Evolutionary conservation across 2,797 vertebrate species (phyloP).

Genomic region (Chelon auratus): DNA sequence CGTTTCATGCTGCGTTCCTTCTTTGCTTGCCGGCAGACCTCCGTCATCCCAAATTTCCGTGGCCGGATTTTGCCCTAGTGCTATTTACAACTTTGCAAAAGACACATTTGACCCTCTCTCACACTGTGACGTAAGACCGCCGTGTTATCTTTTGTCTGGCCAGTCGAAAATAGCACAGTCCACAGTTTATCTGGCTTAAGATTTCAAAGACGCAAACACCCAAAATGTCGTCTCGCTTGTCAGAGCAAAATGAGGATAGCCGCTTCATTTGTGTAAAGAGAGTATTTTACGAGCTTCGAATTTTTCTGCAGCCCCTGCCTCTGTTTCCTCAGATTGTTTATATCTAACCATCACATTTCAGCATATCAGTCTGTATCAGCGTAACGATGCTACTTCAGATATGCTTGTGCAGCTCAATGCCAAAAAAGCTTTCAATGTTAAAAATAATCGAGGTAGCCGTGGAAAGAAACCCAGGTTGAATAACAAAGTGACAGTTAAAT

Average conservation of each 20-base stretch:
- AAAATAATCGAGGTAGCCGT: conserved; percentile 1
- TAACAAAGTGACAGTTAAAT: conserved; percentile 5
- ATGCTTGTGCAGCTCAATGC: neutral
- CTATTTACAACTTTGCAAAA: too few relatives aligned
- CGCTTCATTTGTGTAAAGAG: neutral
- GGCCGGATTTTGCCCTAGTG: too few relatives aligned
- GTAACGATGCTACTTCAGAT: neutral
- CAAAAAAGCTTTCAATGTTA: conserved; percentile 27
- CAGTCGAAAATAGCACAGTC: too few relatives aligned
- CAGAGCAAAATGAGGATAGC: neutral
- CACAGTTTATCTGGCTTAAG: too few relatives aligned
- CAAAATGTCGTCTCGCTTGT: neutral
- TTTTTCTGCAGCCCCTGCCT: neutral
- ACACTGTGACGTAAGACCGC: too few relatives aligned
- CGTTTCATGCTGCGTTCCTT: too few relatives aligned
- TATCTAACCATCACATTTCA: neutral
- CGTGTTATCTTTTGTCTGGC: too few relatives aligned
- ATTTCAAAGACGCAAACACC: neutral
- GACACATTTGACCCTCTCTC: too few relatives aligned
- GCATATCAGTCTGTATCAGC: conserved; percentile 10
- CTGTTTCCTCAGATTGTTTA: neutral
- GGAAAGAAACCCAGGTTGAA: conserved; percentile 13
- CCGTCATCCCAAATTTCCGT: too few relatives aligned
- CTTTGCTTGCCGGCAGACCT: too few relatives aligned
- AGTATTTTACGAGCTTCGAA: too few relatives aligned